Evolutionary conservation across 2,113 vertebrate genomes (phyloP), one percentile per base, ranked within the genome.

Genomic region (Pollachius pollachius): DNA sequence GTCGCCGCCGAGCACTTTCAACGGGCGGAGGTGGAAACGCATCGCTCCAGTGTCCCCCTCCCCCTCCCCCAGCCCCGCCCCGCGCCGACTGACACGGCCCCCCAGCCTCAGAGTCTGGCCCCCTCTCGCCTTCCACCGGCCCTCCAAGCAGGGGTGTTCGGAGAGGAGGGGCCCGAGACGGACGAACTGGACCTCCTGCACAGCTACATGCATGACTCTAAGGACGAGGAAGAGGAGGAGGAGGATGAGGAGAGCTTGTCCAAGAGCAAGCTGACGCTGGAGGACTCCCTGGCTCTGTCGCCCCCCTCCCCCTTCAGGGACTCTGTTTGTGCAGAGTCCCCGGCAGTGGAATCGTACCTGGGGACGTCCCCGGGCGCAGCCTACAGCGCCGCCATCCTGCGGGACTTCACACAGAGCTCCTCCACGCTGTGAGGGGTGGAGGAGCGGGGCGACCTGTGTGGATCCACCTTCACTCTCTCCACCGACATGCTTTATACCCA

Each of bases 241-340:
- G 73, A 57, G 72, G 87, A 82, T 19, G 70, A 76, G 25, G 91
- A 91, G 72, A 89, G 92, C 78, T 83, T 83, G 0, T 85, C 76
- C 7, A 92, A 88, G 82, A 88, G 91, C 91, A 96, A 94, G 84
- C 70, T 94, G 23, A 92, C 87, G 65, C 86, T 95, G 72, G 95
- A 96, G 84, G 95, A 94, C 58, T 94, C 95, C 12, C 93, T 93
- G 0, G 94, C 95, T 0, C 89, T 99, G 76, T 97, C 96, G 0
- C 97, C 97, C 0, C 97, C 97, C 0, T 99, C 97, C 56, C 97
- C 97, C 25, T 99, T 99, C 87, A 94, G 96, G 84, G 97, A 99
- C 93, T 98, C 96, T 0, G 94, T 95, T 86, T 94, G 91, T 77
- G 97, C 95, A 0, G 94, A 92, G 78, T 93, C 94, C 84, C 97